Conservation (phyloP, 2,797 vertebrate genomes). For the Brotula barbata region DNA sequence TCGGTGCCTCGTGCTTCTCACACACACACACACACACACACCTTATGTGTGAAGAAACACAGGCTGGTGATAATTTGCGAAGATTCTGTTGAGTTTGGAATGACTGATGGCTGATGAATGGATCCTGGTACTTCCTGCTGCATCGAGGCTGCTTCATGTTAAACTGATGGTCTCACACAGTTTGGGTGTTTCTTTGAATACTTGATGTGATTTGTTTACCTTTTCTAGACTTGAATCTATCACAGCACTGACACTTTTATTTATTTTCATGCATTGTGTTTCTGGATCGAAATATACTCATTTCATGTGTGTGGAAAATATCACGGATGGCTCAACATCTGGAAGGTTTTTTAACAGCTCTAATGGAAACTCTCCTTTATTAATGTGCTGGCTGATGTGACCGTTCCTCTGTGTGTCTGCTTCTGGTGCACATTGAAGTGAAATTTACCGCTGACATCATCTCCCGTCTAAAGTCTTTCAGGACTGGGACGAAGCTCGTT, state of each 20-base stretch:
- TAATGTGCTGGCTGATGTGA: neutral
- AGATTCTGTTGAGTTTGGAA: neutral
- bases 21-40: neutral
- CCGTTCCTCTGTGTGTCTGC: constrained; percentile 2
- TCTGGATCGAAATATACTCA: constrained; percentile 9
- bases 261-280: constrained; percentile 20
- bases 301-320: constrained; percentile 35
- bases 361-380: neutral
- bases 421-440: neutral
- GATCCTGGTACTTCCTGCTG: neutral
- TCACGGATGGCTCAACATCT: neutral
- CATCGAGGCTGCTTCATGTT: constrained; percentile 1
- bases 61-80: neutral
- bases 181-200: neutral
- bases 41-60: constrained; percentile 5
- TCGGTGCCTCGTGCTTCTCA: neutral
- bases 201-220: constrained; percentile 36
- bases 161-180: neutral
- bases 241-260: constrained; percentile 45
- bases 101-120: neutral
- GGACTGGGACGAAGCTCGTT: constrained; percentile 5
- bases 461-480: constrained; percentile 11
- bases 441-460: neutral
- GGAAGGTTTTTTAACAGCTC: neutral
- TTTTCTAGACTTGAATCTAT: constrained; percentile 24